A percentile compares a stretch with the other conserved stretches of the same genome.
Evolutionary conservation across 2,113 vertebrate species (phyloP).

Genomic region (Cyanoderma ruficeps): DNA sequence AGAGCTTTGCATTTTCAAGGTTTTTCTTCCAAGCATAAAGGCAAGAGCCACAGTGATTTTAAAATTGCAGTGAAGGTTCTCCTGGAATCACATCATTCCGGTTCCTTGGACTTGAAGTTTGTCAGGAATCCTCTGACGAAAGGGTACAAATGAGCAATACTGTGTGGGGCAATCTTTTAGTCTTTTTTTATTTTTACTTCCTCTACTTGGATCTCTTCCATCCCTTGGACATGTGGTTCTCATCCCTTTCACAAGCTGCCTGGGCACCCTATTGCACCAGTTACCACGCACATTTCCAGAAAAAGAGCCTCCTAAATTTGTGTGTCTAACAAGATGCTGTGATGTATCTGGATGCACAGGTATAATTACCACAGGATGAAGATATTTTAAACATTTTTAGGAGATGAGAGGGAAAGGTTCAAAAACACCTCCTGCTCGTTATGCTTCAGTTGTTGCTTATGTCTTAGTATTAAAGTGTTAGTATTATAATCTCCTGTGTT

Average conservation of each 20-base stretch:
- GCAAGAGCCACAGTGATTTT: not conserved
- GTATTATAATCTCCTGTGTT: constrained; percentile 13
- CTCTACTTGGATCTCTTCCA: constrained; percentile 2
- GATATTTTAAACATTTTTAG: not conserved
- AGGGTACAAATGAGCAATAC: not conserved
- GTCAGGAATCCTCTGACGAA: not conserved
- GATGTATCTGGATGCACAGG: not conserved
- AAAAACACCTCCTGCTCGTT: not conserved
- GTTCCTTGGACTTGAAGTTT: not conserved
- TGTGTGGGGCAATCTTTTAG: not conserved
- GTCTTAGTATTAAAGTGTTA: not conserved
- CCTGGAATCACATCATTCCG: not conserved
- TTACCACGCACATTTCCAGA: constrained; percentile 24
- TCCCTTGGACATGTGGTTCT: constrained; percentile 19
- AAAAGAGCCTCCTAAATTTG: constrained; percentile 30
- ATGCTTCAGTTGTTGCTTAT: constrained; percentile 4
- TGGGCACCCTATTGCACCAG: not conserved
- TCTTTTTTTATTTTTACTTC: constrained; percentile 2
- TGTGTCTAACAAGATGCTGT: not conserved
- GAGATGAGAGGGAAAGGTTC: not conserved
- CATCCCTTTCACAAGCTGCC: constrained; percentile 7
- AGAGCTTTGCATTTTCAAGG: not conserved
- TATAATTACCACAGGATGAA: not conserved
- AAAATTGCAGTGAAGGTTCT: not conserved
- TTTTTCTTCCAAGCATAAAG: not conserved